phyloP scores from a whole-genome alignment of 1,140 invertebrate genomes.

The Caerostris extrusa region DNA sequence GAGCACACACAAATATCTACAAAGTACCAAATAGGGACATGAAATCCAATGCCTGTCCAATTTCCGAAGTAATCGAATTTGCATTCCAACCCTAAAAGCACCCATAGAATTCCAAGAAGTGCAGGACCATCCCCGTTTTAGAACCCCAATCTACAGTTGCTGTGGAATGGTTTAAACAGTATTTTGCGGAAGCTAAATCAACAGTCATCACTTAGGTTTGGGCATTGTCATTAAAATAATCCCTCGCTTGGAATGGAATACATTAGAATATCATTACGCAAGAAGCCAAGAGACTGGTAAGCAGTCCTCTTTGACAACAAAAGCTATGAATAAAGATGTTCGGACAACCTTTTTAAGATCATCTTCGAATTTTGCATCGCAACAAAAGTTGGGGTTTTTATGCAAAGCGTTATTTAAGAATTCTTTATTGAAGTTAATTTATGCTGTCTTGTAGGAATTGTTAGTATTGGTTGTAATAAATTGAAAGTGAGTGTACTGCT shows the following conservation, averaged over 20 bases:
- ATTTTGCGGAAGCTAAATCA: conserved; percentile 40
- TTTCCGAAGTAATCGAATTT: background rate
- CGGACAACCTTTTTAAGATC: conserved; percentile 16
- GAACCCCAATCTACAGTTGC: background rate
- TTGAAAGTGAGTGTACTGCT: background rate
- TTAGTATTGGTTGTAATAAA: background rate
- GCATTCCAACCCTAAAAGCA: background rate
- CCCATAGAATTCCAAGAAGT: background rate
- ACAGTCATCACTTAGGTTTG: conserved; percentile 44
- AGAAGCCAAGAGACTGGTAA: background rate
- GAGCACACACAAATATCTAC: too few species aligned
- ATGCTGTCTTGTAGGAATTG: background rate
- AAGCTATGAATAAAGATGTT: conserved; percentile 54
- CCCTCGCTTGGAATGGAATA: conserved; percentile 9
- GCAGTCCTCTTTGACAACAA: conserved; percentile 17
- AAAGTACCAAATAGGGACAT: too few species aligned
- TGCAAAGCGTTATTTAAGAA: background rate
- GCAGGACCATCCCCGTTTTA: background rate
- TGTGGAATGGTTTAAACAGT: background rate
- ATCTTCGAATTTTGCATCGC: background rate
- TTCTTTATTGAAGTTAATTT: background rate
- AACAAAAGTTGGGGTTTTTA: background rate
- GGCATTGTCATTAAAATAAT: conserved; percentile 65
- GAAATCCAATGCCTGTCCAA: background rate
- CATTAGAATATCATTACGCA: conserved; percentile 63